These are phyloP conservation scores for Drosophila neoperkinsi DNA, from an alignment of 2,888 invertebrate genomes.

Conservation along the genomic window DNA sequence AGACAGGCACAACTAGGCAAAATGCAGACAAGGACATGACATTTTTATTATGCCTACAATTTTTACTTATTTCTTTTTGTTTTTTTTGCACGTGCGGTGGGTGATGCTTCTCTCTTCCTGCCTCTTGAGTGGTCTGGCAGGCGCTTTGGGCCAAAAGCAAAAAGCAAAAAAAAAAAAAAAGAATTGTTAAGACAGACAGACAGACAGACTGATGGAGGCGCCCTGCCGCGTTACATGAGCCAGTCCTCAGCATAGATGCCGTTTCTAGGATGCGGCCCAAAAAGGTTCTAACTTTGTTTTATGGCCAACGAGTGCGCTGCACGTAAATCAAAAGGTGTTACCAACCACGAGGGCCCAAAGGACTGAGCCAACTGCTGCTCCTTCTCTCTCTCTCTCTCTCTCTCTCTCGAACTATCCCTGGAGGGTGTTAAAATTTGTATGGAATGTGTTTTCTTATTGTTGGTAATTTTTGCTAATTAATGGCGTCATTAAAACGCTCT, in stretches of 20 bases:
- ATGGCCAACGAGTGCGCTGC: constrained; percentile 62
- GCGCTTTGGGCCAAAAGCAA: constrained; percentile 42
- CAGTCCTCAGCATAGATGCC: constrained; percentile 51
- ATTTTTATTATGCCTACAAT: constrained; percentile 70
- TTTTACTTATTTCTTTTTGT: constrained; percentile 6
- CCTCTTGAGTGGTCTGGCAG: constrained; percentile 8
- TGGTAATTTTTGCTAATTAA: constrained; percentile 77
- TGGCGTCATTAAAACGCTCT: constrained; percentile 68
- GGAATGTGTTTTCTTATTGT: constrained; percentile 52
- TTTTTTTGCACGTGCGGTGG: constrained; percentile 42
- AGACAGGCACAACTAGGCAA: constrained; percentile 27
- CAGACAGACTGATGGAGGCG: constrained; percentile 38
- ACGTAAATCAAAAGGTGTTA: constrained; percentile 79
- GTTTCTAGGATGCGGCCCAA: constrained; percentile 21
- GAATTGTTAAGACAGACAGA: constrained; percentile 27
- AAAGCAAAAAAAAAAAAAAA: not conserved
- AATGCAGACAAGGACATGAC: constrained; percentile 72
- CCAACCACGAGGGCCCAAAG: constrained; percentile 47
- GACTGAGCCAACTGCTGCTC: constrained; percentile 29
- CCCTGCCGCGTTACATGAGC: constrained; percentile 72
- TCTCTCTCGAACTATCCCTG: constrained; percentile 4
- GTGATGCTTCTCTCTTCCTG: constrained; percentile 5
- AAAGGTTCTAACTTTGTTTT: constrained; percentile 69
- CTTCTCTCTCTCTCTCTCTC: not conserved
- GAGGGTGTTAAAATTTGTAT: constrained; percentile 53